These are phyloP conservation scores for Corythoichthys intestinalis DNA, from an alignment of 2,113 vertebrate species.

Conservation along the genomic window DNA sequence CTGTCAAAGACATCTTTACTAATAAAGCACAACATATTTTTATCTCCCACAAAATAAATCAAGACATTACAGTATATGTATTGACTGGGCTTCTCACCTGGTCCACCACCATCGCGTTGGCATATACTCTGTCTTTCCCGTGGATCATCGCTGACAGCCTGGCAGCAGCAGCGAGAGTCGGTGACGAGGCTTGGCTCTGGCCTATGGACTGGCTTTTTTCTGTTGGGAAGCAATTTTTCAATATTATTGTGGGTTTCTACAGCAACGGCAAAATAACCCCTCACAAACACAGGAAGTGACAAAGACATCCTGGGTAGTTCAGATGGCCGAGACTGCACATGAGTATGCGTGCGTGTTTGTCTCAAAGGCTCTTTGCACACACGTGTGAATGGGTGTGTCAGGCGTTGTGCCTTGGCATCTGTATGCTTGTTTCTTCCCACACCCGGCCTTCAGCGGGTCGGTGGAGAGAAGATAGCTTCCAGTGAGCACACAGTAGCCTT, in stretches of 20 bases:
- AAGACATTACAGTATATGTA: background rate
- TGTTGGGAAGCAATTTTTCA: slow-evolving; percentile 46
- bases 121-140: slow-evolving; percentile 80
- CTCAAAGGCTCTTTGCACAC: slow-evolving; percentile 23
- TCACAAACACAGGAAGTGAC: slow-evolving; percentile 69
- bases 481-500: slow-evolving; percentile 63
- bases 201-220: slow-evolving; percentile 76
- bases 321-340: slow-evolving; percentile 56
- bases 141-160: slow-evolving; percentile 78
- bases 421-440: slow-evolving; percentile 41
- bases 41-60: background rate
- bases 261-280: slow-evolving; percentile 56
- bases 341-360: slow-evolving; percentile 10
- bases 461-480: slow-evolving; percentile 52
- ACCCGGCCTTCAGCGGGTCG: slow-evolving; percentile 32
- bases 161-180: slow-evolving; percentile 67
- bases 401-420: slow-evolving; percentile 36
- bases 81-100: slow-evolving; percentile 63
- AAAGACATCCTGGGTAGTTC: slow-evolving; percentile 58
- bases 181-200: slow-evolving; percentile 69
- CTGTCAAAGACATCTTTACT: background rate
- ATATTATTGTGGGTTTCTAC: slow-evolving; percentile 61
- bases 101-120: slow-evolving; percentile 83
- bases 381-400: slow-evolving; percentile 30
- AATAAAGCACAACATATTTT: background rate